Conservation (phyloP, 2,797 vertebrate species). For the Neosalanx taihuensis region DNA sequence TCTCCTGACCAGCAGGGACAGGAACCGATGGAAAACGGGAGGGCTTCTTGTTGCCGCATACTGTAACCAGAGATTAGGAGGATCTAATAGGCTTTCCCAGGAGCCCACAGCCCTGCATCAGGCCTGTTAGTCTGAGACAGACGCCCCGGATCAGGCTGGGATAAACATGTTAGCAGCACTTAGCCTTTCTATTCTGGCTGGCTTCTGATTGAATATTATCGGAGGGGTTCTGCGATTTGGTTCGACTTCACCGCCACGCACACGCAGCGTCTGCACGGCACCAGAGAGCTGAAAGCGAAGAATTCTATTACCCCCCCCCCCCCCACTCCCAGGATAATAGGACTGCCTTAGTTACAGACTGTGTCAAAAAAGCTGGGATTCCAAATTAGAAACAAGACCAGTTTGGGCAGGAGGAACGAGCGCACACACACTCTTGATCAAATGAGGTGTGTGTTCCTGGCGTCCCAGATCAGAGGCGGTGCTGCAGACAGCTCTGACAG, state of each 20-base stretch:
- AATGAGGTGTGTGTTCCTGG: constrained; percentile 11
- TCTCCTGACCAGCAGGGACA: too few species aligned
- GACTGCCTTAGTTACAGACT: constrained; percentile 32
- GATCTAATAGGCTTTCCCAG: not conserved
- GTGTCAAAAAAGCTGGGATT: constrained; percentile 13
- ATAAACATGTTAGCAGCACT: not conserved
- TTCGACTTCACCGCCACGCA: not conserved
- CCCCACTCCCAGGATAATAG: constrained; percentile 12
- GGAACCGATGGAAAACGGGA: too few species aligned
- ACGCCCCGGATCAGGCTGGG: too few species aligned
- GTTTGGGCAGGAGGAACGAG: constrained; percentile 6
- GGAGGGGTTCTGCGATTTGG: not conserved
- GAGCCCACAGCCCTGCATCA: not conserved
- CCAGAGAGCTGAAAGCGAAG: too few species aligned
- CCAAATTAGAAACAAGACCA: constrained; percentile 25
- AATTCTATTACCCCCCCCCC: too few species aligned
- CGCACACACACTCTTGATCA: constrained; percentile 1
- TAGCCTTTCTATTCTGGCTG: constrained; percentile 1
- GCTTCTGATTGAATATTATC: constrained; percentile 21
- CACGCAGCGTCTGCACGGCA: too few species aligned
- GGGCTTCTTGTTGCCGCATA: too few species aligned
- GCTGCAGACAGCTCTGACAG: constrained; percentile 37
- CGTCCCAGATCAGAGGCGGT: constrained; percentile 5
- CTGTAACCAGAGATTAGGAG: not conserved
- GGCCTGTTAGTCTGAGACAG: not conserved